phyloP scores from a whole-genome alignment of 2,888 invertebrate species.

The Chirona hameri region DNA sequence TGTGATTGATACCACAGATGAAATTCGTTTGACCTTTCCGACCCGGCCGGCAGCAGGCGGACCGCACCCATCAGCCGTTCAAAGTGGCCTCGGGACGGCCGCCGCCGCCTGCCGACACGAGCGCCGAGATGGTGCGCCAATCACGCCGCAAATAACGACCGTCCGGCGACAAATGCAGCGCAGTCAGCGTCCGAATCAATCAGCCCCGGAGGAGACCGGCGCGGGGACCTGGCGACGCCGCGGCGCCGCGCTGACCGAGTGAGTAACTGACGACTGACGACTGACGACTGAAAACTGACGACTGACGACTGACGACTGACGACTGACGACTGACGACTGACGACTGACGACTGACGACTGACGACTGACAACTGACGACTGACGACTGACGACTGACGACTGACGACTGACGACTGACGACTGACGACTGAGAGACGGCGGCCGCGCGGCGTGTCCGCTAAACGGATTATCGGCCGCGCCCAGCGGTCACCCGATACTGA shows the following conservation, averaged over 20 bases:
- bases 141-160: neutral
- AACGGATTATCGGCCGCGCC: neutral
- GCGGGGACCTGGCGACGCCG: neutral
- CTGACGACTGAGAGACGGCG: neutral
- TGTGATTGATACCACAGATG: constrained; percentile 1
- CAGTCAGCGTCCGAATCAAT: neutral
- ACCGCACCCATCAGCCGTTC: neutral
- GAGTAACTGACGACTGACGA: no score
- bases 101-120: neutral
- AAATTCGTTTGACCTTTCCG: constrained; percentile 6
- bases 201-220: neutral
- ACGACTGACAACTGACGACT: no score
- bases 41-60: neutral
- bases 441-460: neutral
- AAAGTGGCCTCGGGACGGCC: neutral
- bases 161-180: neutral
- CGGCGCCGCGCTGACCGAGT: no score
- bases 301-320: neutral
- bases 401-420: no score
- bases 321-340: neutral
- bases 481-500: neutral
- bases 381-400: no score
- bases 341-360: no score
- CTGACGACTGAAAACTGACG: no score
- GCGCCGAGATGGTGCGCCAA: neutral